Base-by-base conservation (phyloP, 2,888 invertebrate species). In the Quadroppia sp. region DNA sequence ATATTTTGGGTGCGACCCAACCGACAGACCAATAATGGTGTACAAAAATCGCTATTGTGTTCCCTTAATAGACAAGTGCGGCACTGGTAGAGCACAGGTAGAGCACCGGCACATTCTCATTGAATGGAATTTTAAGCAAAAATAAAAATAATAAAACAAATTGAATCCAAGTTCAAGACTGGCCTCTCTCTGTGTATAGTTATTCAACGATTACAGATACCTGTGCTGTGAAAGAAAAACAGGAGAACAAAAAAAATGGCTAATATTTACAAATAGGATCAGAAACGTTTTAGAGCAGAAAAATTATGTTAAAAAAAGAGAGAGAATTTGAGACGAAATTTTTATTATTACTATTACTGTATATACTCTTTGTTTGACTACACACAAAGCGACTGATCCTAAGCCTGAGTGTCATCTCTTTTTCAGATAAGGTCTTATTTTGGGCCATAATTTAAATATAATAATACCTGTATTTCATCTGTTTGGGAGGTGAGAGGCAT, bases 391-490 rank as follows among this genome's bases (percentile, higher is more conserved):
- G 45, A 45, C 45, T 45, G 45, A 2, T 15, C 45, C 2, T 45
- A 45, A 45, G 36, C 17, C 53, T 23, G n/a, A 17, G 53, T 53
- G 53, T 53, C 53, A 53, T 53, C 53, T 53, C 6, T 7, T n/a
- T 50, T 50, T 50, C 50, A 53, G 53, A 53, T 53, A 2, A 53
- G 17, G 3, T 25, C 53, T 17, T 45, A 36, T 36, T 36, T 36
- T 36, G 36, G 36, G n/a, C n/a, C 9, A 23, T 17, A 53, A 53
- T 53, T 53, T 53, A 20, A 53, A 53, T 53, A 53, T 53, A 53
- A 53, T 53, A 20, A 53, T 53, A 53, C 23, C 53, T 53, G 53
- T 53, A 50, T 50, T 36, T 36, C 36, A 36, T n/a, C n/a, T n/a
- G n/a, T n/a, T 2, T 17, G 45, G 6, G 45, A 45, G 45, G 45